Conservation (phyloP, 2,888 invertebrate species). For the Zeuzera pyrina region DNA sequence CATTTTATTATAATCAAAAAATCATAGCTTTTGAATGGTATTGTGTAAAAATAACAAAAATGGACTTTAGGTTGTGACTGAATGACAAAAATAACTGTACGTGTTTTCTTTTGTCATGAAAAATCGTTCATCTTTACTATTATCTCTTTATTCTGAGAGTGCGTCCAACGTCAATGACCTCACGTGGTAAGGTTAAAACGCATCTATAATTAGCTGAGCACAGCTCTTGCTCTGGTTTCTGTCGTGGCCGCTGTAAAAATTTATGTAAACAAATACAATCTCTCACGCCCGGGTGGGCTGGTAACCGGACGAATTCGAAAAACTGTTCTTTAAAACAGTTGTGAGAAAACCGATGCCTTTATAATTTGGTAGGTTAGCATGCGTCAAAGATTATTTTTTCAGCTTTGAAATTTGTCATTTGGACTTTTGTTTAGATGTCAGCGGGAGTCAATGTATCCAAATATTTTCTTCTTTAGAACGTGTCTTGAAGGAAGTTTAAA, state of each 20-base stretch:
- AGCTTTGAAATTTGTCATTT: constrained; percentile 39
- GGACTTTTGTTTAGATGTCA: constrained; percentile 15
- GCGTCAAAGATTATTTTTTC: constrained; percentile 19
- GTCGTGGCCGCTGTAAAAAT: constrained; percentile 70
- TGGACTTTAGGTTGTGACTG: too few relatives aligned
- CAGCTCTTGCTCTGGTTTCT: constrained; percentile 63
- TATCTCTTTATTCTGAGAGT: too few relatives aligned
- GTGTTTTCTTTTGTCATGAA: too few relatives aligned
- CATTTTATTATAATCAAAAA: too few relatives aligned
- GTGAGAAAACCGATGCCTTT: constrained; percentile 12
- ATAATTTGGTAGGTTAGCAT: constrained; percentile 22
- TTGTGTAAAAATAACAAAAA: too few relatives aligned
- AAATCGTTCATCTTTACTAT: too few relatives aligned
- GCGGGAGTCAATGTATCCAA: constrained; percentile 9
- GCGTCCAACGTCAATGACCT: constrained; percentile 65
- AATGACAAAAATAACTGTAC: too few relatives aligned
- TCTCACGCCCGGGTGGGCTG: constrained; percentile 64
- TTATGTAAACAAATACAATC: constrained; percentile 63
- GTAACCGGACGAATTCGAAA: constrained; percentile 28
- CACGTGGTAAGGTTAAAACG: constrained; percentile 55
- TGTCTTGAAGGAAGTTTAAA: too few relatives aligned
- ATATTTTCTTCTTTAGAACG: too few relatives aligned
- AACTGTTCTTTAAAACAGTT: constrained; percentile 16
- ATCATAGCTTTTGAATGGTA: too few relatives aligned
- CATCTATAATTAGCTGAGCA: constrained; percentile 53